Conservation (phyloP, 2,113 vertebrate genomes). For the Chaetodon trifascialis region DNA sequence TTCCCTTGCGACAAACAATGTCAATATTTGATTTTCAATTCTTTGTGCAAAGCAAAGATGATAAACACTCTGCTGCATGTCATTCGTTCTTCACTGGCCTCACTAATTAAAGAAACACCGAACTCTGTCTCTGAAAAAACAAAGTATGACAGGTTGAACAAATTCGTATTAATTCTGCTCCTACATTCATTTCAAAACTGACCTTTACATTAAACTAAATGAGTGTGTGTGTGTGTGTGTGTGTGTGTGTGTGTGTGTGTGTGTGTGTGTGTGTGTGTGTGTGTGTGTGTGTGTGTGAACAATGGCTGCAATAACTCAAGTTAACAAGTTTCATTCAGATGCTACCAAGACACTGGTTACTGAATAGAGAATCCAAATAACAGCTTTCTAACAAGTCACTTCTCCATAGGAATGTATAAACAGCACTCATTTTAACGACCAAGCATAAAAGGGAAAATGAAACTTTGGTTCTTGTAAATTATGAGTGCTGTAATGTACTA, state of each 20-base stretch:
- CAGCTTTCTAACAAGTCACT: not conserved
- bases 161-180: not conserved
- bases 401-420: not conserved
- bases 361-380: not conserved
- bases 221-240: not conserved
- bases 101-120: conserved; percentile 16
- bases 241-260: too few species aligned
- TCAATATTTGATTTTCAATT: conserved; percentile 44
- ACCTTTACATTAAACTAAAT: not conserved
- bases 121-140: conserved; percentile 9
- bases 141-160: not conserved
- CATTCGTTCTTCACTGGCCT: conserved; percentile 16
- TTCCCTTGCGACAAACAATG: conserved; percentile 4
- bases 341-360: not conserved
- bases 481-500: not conserved
- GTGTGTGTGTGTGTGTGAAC: not conserved
- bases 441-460: not conserved
- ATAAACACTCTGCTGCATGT: not conserved
- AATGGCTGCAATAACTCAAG: not conserved
- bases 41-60: conserved; percentile 5
- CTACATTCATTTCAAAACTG: not conserved
- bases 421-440: too few species aligned
- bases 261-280: not conserved
- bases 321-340: not conserved
- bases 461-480: not conserved